These are phyloP conservation scores for Danio kyathit DNA, from an alignment of 2,797 vertebrate species.

Conservation along the genomic window DNA sequence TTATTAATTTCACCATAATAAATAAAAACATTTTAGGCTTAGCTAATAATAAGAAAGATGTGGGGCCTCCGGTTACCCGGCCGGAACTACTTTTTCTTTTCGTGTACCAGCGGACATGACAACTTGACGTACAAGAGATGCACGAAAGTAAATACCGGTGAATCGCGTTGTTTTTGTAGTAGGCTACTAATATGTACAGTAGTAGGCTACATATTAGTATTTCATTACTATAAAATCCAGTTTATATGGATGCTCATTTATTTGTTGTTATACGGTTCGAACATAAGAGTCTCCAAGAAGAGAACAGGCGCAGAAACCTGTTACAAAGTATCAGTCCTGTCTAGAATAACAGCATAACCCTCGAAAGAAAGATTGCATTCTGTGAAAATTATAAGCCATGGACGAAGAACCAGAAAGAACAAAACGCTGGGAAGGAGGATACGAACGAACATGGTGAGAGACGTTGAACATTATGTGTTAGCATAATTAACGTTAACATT, in stretches of 20 bases:
- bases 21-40: no score
- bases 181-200: no score
- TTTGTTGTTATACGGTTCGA: background rate
- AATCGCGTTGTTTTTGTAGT: background rate
- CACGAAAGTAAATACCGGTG: background rate
- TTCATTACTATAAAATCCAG: background rate
- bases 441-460: slow-evolving; percentile 93
- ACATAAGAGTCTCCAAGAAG: background rate
- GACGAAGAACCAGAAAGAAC: slow-evolving; percentile 95
- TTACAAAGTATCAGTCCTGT: background rate
- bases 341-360: background rate
- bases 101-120: background rate
- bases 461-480: background rate
- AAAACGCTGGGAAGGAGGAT: slow-evolving; percentile 97
- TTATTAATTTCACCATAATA: no score
- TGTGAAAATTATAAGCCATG: slow-evolving; percentile 74
- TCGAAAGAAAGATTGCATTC: background rate
- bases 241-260: background rate
- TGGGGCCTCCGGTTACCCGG: background rate
- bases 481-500: no score
- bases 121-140: slow-evolving; percentile 15
- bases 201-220: background rate
- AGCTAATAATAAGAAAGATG: background rate
- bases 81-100: slow-evolving; percentile 14
- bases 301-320: background rate